Percentiles rank a stretch among this genome's conserved stretches.
phyloP scores from a whole-genome alignment of 2,888 invertebrate genomes.

The Orthonychiurus folsomi region DNA sequence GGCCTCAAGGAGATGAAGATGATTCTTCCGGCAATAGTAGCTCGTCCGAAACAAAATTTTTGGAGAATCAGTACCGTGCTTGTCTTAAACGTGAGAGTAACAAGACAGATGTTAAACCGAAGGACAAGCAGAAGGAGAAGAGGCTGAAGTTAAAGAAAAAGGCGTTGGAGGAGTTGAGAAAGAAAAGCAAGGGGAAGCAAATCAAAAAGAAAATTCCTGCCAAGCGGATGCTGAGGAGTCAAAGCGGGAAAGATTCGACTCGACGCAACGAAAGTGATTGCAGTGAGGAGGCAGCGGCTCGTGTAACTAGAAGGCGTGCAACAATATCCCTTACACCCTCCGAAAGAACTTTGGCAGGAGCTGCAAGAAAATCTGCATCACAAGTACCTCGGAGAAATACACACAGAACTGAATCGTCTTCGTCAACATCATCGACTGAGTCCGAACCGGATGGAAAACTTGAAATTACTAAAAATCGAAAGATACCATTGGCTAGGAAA shows the following conservation, averaged over 20 bases:
- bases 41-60: conserved; percentile 37
- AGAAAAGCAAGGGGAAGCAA: conserved; percentile 10
- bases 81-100: conserved; percentile 29
- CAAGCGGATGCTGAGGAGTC: conserved; percentile 25
- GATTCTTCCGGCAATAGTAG: conserved; percentile 32
- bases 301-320: conserved; percentile 16
- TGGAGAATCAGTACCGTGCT: conserved; percentile 38
- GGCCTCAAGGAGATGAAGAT: conserved; percentile 44
- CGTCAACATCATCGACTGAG: conserved; percentile 8
- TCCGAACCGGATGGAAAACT: background rate
- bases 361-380: conserved; percentile 38
- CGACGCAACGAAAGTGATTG: background rate
- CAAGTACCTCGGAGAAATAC: conserved; percentile 25
- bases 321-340: conserved; percentile 13
- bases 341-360: conserved; percentile 25
- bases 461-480: conserved; percentile 9
- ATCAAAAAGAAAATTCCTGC: conserved; percentile 7
- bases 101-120: conserved; percentile 6
- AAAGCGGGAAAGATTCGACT: conserved; percentile 17
- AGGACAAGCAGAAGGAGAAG: conserved; percentile 8
- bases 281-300: background rate
- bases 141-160: conserved; percentile 4
- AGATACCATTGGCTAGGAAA: background rate
- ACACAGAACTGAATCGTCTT: conserved; percentile 24
- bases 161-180: conserved; percentile 9